phyloP scores from a whole-genome alignment of 2,888 invertebrate species.

The Mechanitis mazaeus region DNA sequence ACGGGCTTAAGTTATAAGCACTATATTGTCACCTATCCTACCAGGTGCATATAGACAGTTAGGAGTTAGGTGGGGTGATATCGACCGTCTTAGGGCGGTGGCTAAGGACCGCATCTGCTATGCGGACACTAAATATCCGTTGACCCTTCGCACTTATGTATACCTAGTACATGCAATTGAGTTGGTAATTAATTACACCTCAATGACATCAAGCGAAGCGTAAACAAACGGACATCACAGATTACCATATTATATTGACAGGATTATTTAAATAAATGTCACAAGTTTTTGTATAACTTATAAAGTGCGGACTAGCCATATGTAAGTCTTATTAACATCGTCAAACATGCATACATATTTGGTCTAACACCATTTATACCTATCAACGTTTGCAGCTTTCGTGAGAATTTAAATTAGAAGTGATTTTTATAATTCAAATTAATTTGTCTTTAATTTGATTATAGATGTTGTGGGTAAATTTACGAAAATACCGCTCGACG shows the following conservation, averaged over 20 bases:
- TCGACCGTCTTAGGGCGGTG: constrained; percentile 75
- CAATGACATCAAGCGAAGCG: constrained; percentile 64
- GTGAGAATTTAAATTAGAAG: too few relatives aligned
- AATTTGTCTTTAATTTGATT: not conserved
- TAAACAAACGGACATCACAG: constrained; percentile 30
- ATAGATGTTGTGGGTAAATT: constrained; percentile 4
- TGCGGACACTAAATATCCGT: constrained; percentile 73
- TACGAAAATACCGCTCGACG: constrained; percentile 30
- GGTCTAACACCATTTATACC: too few relatives aligned
- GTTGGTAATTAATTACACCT: constrained; percentile 68
- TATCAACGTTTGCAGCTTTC: too few relatives aligned
- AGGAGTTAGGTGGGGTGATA: constrained; percentile 71
- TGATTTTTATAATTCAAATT: not conserved
- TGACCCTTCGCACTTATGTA: constrained; percentile 65
- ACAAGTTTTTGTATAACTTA: not conserved
- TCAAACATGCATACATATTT: too few relatives aligned
- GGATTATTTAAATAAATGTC: constrained; percentile 8
- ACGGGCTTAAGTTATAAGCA: constrained; percentile 3
- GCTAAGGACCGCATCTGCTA: constrained; percentile 74
- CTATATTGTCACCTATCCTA: constrained; percentile 36
- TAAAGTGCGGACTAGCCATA: too few relatives aligned
- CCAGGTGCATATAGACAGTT: constrained; percentile 69
- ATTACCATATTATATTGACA: constrained; percentile 17
- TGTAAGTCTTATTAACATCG: too few relatives aligned
- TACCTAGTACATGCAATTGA: constrained; percentile 59